These are phyloP conservation scores for Chrysochloris asiatica DNA, from an alignment of 2,113 vertebrate species.

Conservation along the genomic window DNA sequence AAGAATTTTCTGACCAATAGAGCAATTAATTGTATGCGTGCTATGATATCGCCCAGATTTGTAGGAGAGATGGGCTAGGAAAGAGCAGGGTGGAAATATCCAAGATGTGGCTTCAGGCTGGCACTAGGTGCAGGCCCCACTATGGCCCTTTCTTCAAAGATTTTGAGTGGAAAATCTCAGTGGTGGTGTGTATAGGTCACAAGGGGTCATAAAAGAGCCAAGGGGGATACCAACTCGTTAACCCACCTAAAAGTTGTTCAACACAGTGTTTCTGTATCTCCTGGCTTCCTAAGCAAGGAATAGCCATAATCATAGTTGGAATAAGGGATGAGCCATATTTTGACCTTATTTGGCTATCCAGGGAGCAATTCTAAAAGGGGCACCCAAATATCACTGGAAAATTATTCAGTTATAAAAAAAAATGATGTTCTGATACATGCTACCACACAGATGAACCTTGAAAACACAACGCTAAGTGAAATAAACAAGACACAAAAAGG, in stretches of 20 bases:
- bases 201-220: not conserved
- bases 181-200: not conserved
- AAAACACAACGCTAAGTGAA: not conserved
- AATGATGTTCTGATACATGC: not conserved
- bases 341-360: not conserved
- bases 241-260: not conserved
- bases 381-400: not conserved
- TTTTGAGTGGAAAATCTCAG: not conserved
- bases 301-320: not conserved
- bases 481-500: not conserved
- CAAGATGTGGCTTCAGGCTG: not conserved
- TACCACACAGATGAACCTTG: not conserved
- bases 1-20: not conserved
- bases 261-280: not conserved
- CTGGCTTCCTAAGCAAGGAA: not conserved
- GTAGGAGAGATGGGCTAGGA: not conserved
- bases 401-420: not conserved
- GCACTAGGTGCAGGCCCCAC: not conserved
- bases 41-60: not conserved
- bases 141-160: not conserved
- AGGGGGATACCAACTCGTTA: not conserved
- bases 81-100: not conserved
- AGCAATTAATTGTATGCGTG: not conserved
- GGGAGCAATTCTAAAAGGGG: not conserved
- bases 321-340: not conserved